Percentiles rank a stretch among this genome's conserved stretches.
phyloP scores from a whole-genome alignment of 2,888 invertebrate genomes.

The Podotricha telesiphe region DNA sequence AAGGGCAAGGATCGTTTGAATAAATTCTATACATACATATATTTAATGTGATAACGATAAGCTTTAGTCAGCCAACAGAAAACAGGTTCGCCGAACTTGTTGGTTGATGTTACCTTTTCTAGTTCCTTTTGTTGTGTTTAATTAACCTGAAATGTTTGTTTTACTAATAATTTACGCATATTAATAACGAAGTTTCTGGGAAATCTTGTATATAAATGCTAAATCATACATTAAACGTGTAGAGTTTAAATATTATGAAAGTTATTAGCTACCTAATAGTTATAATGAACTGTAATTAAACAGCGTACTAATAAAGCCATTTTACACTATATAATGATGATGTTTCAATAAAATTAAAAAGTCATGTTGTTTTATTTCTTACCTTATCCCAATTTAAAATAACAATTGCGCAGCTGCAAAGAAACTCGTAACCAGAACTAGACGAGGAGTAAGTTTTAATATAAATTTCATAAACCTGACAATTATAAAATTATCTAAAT shows the following conservation, averaged over 20 bases:
- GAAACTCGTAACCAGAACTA: not conserved
- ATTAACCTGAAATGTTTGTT: not conserved
- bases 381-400: not conserved
- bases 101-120: slow-evolving; percentile 8
- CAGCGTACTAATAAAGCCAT: not conserved
- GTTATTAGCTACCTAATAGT: no score
- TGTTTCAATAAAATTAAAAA: not conserved
- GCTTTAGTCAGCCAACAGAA: not conserved
- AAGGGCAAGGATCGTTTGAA: slow-evolving; percentile 20
- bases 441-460: no score
- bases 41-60: slow-evolving; percentile 19
- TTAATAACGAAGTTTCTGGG: no score
- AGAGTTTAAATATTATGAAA: no score
- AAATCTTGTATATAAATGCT: no score
- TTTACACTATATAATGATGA: not conserved
- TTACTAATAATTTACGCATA: not conserved
- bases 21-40: slow-evolving; percentile 26
- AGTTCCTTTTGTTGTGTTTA: not conserved
- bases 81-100: slow-evolving; percentile 16
- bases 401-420: not conserved
- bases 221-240: no score
- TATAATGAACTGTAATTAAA: no score
- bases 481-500: no score
- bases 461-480: no score
- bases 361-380: slow-evolving; percentile 1